Evolutionary conservation across 1,140 invertebrate genomes (phyloP), one percentile per base, ranked within the genome.

Genomic region (Octopus sinensis): DNA sequence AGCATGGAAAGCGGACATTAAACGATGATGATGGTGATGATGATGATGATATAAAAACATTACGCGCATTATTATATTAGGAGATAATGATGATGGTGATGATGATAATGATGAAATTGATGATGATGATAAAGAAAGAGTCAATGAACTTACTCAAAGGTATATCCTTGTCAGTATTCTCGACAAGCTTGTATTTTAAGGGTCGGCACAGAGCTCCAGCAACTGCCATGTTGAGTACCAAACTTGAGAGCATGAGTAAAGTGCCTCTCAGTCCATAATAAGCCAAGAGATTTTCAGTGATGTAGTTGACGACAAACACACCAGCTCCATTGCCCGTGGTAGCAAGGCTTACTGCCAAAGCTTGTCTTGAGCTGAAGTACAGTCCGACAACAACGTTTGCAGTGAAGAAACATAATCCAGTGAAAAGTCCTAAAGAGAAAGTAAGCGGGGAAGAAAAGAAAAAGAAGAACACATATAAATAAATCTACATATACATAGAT

Each of bases 401-500:
- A 13, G 68, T 71, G 68, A 71, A 71, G 68, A 71, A 71, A 5
- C 17, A 6, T 23, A 71, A n/a, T 23, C 68, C 68, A 10, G 30
- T 6, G 30, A 23, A 13, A 23, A 71, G 17, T 71, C 68, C 68
- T 71, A 23, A 17, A 62, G 56, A 1, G 56, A 62, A 17, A 62
- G 56, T 10, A 62, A 62, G 56, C 1, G 56, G 17, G 56, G 17
- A 17, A 62, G 56, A 62, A 17, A 62, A 62, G 56, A 17, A 62
- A 17, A 62, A 3, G 3, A 17, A 62, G 56, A 62, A 17, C 56
- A 54, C 4, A 53, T 54, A 54, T 79, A 4, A 12, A 79, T 53
- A 79, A 12, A 54, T 79, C 12, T 23, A 79, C 53, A 53, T 23
- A 54, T 79, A 79, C 53, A 53, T 79, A 79, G 1, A 54, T 79